phyloP scores from a whole-genome alignment of 2,797 vertebrate species.

The Etheostoma perlongum region DNA sequence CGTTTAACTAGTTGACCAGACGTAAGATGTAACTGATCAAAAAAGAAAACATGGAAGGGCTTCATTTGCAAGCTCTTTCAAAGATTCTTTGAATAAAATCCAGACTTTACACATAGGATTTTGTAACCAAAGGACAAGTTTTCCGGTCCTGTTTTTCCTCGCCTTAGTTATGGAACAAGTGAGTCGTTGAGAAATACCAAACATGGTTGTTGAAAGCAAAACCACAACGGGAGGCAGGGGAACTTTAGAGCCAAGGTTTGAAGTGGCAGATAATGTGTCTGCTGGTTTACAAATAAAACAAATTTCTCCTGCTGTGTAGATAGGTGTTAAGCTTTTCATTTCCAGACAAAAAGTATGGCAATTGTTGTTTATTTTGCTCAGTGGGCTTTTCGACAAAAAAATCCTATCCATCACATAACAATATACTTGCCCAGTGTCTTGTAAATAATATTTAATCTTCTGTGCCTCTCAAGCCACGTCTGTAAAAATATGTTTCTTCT shows the following conservation, averaged over 20 bases:
- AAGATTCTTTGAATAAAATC: slow-evolving; percentile 6
- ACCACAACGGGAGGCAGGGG: background rate
- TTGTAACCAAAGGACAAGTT: slow-evolving; percentile 13
- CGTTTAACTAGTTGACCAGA: too few relatives aligned
- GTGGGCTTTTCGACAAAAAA: slow-evolving; percentile 35
- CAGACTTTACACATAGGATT: too few relatives aligned
- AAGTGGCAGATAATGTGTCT: slow-evolving; percentile 38
- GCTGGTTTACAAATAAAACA: slow-evolving; percentile 44
- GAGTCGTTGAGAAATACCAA: slow-evolving; percentile 53
- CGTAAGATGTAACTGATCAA: background rate
- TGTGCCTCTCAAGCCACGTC: slow-evolving; percentile 12
- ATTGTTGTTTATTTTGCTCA: slow-evolving; percentile 5
- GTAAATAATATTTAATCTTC: slow-evolving; percentile 28
- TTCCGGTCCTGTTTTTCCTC: slow-evolving; percentile 29
- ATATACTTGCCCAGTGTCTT: slow-evolving; percentile 15
- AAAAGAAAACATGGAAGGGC: background rate
- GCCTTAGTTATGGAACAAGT: slow-evolving; percentile 46
- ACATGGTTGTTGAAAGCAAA: slow-evolving; percentile 35
- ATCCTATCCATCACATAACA: slow-evolving; percentile 4
- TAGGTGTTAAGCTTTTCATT: slow-evolving; percentile 26
- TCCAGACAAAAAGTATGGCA: slow-evolving; percentile 20
- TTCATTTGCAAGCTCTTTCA: background rate
- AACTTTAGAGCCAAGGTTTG: slow-evolving; percentile 41
- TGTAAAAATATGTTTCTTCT: slow-evolving; percentile 30
- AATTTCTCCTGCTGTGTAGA: slow-evolving; percentile 25